Percentiles rank a stretch among this genome's conserved stretches.
Conservation (phyloP, 2,888 invertebrate species). For the Nomada fabriciana region DNA sequence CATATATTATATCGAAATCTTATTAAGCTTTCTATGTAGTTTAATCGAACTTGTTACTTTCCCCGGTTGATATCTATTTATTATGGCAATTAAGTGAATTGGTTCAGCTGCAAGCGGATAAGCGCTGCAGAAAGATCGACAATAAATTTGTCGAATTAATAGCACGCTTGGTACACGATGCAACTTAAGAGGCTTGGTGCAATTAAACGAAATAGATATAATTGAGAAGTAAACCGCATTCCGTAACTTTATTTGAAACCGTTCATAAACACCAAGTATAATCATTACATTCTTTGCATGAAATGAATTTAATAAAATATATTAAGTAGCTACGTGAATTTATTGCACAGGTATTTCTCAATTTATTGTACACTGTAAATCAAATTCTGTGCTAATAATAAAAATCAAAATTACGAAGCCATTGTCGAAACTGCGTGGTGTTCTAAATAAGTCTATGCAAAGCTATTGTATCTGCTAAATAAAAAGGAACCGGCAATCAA, state of each 20-base stretch:
- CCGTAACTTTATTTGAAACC: neutral
- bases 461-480: neutral
- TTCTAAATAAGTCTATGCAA: no score
- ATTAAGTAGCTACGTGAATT: neutral
- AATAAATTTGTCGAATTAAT: slow-evolving; percentile 1
- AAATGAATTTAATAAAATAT: neutral
- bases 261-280: neutral
- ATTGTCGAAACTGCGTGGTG: neutral
- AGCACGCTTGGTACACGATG: neutral
- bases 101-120: slow-evolving; percentile 34
- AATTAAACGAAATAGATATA: neutral
- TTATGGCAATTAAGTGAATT: slow-evolving; percentile 11
- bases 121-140: neutral
- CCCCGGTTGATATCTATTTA: slow-evolving; percentile 12
- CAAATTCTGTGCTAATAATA: neutral
- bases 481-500: neutral
- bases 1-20: neutral
- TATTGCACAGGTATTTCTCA: neutral
- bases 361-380: neutral
- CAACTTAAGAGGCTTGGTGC: neutral
- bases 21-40: neutral
- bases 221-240: neutral
- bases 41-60: neutral
- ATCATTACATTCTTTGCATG: neutral
- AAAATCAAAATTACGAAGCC: neutral